Evolutionary conservation across 2,888 invertebrate species (phyloP).

Genomic region (Diadegma fenestrale): DNA sequence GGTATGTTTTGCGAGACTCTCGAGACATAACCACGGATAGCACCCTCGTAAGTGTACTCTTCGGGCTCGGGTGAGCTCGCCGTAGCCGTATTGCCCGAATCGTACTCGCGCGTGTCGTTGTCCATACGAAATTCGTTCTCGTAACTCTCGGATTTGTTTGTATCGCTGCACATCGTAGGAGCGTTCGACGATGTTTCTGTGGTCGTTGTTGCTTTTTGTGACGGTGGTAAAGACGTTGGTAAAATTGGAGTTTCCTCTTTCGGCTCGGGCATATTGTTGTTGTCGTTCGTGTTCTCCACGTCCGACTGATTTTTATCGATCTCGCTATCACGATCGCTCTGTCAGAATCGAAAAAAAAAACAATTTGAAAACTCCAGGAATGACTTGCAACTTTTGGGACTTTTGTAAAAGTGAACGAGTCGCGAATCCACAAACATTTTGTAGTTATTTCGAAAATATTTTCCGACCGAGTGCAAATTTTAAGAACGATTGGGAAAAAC

Average conservation of each 20-base stretch:
- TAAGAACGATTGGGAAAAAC: neutral
- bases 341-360: slow-evolving; percentile 48
- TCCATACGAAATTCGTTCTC: slow-evolving; percentile 79
- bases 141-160: slow-evolving; percentile 74
- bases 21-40: slow-evolving; percentile 94
- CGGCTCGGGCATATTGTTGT: slow-evolving; percentile 41
- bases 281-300: slow-evolving; percentile 76
- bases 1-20: slow-evolving; percentile 86
- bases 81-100: slow-evolving; percentile 89
- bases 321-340: slow-evolving; percentile 84
- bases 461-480: too few species aligned
- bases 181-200: slow-evolving; percentile 67
- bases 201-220: slow-evolving; percentile 18
- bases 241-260: slow-evolving; percentile 32
- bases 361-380: too few species aligned
- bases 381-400: too few species aligned
- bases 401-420: too few species aligned
- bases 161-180: slow-evolving; percentile 71
- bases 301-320: slow-evolving; percentile 84
- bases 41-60: slow-evolving; percentile 95
- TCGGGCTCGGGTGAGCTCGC: slow-evolving; percentile 90
- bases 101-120: slow-evolving; percentile 86
- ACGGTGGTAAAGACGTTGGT: slow-evolving; percentile 83
- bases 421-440: too few species aligned
- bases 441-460: too few species aligned